phyloP scores from a whole-genome alignment of 2,113 vertebrate genomes.

The Rhinopomastus cyanomelas region DNA sequence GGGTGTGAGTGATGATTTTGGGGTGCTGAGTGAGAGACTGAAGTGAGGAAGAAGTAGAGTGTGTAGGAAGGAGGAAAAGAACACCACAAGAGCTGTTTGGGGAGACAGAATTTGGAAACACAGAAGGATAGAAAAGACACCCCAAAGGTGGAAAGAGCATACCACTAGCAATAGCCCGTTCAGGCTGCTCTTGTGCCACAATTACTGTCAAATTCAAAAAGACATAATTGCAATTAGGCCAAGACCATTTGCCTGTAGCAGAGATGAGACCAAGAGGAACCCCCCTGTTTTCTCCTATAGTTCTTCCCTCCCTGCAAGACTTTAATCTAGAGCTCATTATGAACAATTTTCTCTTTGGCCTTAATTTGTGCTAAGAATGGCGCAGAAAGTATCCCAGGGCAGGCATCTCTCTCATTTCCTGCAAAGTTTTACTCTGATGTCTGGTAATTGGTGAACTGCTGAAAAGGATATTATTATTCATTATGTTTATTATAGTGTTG shows the following conservation, averaged over 20 bases:
- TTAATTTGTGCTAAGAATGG: conserved; percentile 46
- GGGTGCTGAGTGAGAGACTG: conserved; percentile 55
- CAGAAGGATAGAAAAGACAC: neutral
- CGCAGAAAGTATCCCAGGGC: conserved; percentile 29
- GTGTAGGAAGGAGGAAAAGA: neutral
- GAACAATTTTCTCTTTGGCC: conserved; percentile 37
- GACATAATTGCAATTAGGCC: neutral
- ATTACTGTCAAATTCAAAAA: neutral
- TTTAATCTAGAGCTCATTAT: conserved; percentile 47
- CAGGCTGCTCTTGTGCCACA: neutral
- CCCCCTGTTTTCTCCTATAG: neutral
- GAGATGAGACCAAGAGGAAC: neutral
- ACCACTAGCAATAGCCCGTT: neutral
- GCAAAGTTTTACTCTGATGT: conserved; percentile 46
- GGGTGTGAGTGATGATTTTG: conserved; percentile 50
- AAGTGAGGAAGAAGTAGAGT: conserved; percentile 1
- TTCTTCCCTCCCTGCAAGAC: neutral
- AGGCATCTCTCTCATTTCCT: conserved; percentile 28
- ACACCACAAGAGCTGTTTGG: neutral
- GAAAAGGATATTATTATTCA: conserved; percentile 41
- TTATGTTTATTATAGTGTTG: conserved; percentile 35
- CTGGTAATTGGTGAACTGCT: conserved; percentile 24
- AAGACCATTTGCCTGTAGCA: neutral
- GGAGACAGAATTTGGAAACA: neutral
- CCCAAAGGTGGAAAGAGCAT: neutral